Base-by-base conservation (phyloP, 2,113 vertebrate genomes). In the Tichodroma muraria region DNA sequence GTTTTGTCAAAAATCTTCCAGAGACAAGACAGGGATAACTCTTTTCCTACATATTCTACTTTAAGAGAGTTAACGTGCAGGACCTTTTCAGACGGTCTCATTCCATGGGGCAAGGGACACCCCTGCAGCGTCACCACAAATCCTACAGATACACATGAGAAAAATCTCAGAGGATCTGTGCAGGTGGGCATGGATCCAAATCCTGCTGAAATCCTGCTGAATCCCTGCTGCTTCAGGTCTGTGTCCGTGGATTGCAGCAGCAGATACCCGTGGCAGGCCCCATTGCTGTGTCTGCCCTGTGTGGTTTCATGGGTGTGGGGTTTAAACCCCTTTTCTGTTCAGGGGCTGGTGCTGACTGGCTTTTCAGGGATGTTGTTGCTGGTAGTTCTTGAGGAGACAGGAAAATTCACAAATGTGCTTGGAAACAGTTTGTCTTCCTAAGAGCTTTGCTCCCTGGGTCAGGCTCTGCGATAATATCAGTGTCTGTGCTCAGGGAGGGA, bases 271-370 rank as follows among this genome's bases (percentile, higher is more conserved):
- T 24, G 33, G 27, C 45, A 61, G 59, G 15, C 35, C 60, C 47
- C 3, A 0, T 2, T 8, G 5, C 37, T n/a, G 13, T 10, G 44
- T 8, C 15, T 7, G 33, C 30, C 44, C 31, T 2, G 4, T 12
- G 56, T 18, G 47, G 45, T 14, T 50, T 5, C 23, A 37, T 33
- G 23, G 52, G 30, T 27, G 0, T 15, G 21, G 31, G 24, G 8
- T 61, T 71, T 14, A 33, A 30, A 12, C 13, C 11, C n/a, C 40
- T 60, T 9, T 21, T 3, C 28, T 27, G 3, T 1, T 44, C 38
- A 31, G 50, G 10, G 12, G 4, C 5, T 6, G 45, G 5, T 21
- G 45, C 38, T 5, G 38, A 10, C 14, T 44, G 65, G 3, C 15
- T 77, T 83, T 37, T 33, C 27, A 21, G 35, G 50, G 40, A 20